phyloP scores from a whole-genome alignment of 2,888 invertebrate species.

The Apamea crenata region DNA sequence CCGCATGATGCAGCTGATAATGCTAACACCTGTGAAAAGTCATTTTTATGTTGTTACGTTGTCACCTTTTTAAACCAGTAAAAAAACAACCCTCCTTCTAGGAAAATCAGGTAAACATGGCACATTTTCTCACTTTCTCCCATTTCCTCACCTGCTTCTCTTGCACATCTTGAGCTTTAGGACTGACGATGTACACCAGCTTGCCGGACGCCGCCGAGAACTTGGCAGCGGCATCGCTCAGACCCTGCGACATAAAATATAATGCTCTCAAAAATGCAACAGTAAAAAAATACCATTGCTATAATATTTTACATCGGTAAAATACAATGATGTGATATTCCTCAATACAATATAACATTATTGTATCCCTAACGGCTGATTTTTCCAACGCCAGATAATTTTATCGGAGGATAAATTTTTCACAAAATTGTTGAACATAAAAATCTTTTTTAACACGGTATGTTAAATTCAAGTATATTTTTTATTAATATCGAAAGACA shows the following conservation, averaged over 20 bases:
- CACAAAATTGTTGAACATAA: no score
- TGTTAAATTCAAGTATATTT: no score
- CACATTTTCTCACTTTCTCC: background rate
- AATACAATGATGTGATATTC: no score
- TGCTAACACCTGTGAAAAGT: conserved; percentile 2
- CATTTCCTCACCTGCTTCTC: conserved; percentile 67
- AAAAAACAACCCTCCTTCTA: background rate
- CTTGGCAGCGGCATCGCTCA: conserved; percentile 70
- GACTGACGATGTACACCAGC: conserved; percentile 71
- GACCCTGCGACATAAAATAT: conserved; percentile 60
- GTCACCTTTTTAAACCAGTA: background rate
- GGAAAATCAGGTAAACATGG: no score
- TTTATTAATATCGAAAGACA: no score
- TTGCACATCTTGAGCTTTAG: conserved; percentile 54
- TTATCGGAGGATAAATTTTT: no score
- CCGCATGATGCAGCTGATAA: conserved; percentile 71
- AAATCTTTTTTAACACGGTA: no score
- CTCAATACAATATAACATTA: no score
- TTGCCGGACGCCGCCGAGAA: conserved; percentile 74
- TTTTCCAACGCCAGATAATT: no score
- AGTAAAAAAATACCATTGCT: background rate
- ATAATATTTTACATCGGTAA: background rate
- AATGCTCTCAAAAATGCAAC: background rate
- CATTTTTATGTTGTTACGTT: background rate
- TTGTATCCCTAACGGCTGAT: no score